A percentile compares a stretch with the other conserved stretches of the same genome.
Conservation (phyloP, 2,888 invertebrate genomes). For the Drosophila falleni region DNA sequence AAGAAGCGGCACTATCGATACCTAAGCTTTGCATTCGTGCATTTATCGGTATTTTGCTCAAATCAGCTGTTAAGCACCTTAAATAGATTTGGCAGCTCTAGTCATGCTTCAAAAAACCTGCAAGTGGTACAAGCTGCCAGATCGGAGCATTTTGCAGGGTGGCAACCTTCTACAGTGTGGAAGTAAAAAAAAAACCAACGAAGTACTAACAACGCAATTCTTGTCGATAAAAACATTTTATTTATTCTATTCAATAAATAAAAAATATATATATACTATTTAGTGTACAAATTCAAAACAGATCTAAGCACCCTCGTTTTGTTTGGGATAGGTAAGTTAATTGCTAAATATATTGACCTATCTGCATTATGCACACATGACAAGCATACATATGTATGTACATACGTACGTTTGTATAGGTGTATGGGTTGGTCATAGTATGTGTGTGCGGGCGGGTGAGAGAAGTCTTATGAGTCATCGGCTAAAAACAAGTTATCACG, state of each 20-base stretch:
- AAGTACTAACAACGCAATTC: conserved; percentile 47
- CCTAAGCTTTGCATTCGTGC: background rate
- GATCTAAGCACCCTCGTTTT: background rate
- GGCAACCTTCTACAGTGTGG: too few species aligned
- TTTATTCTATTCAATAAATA: background rate
- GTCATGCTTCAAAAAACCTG: background rate
- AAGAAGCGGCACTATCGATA: conserved; percentile 47
- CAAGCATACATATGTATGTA: background rate
- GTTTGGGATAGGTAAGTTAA: conserved; percentile 39
- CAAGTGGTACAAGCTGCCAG: too few species aligned
- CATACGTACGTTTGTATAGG: background rate
- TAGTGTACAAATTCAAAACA: background rate
- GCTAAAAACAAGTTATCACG: conserved; percentile 65
- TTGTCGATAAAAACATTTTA: conserved; percentile 14
- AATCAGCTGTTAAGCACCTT: conserved; percentile 37
- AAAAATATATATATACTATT: conserved; percentile 1
- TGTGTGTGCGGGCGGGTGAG: conserved; percentile 21
- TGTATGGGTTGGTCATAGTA: conserved; percentile 6
- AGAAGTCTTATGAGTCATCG: conserved; percentile 51
- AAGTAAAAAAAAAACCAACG: conserved; percentile 2
- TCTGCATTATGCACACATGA: conserved; percentile 1
- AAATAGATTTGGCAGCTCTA: conserved; percentile 34
- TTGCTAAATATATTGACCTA: background rate
- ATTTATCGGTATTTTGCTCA: conserved; percentile 16
- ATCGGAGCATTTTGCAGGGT: too few species aligned